These are phyloP conservation scores for Corapipo altera DNA, from an alignment of 2,113 vertebrate species.

Conservation along the genomic window DNA sequence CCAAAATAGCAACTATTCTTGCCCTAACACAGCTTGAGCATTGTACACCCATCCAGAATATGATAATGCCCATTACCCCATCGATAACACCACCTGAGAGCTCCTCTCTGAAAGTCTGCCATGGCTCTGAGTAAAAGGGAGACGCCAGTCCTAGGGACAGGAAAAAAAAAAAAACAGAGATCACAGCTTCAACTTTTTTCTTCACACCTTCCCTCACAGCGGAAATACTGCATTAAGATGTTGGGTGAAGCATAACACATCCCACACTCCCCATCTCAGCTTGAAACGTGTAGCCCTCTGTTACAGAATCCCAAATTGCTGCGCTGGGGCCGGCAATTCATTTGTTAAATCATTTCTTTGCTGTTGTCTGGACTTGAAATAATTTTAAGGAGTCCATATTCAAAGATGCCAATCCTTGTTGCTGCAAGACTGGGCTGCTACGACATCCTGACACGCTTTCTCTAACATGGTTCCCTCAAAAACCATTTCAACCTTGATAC, in stretches of 20 bases:
- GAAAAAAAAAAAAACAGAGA: background rate
- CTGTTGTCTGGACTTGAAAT: background rate
- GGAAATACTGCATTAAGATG: conserved; percentile 1
- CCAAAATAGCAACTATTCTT: background rate
- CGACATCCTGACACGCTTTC: background rate
- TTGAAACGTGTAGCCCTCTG: rapidly evolving
- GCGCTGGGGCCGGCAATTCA: rapidly evolving
- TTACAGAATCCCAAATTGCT: background rate
- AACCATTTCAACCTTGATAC: background rate
- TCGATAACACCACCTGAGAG: background rate
- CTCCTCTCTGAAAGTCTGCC: rapidly evolving
- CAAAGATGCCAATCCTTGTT: background rate
- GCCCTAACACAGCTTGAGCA: background rate
- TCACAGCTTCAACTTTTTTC: conserved; percentile 11
- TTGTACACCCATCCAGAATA: rapidly evolving
- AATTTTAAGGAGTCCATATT: background rate
- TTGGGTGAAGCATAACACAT: conserved; percentile 6
- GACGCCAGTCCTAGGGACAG: background rate
- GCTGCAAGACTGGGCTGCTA: background rate
- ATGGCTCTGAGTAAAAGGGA: background rate
- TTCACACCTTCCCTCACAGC: background rate
- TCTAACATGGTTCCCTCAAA: background rate
- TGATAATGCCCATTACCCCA: background rate
- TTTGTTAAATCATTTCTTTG: background rate
- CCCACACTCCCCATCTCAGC: background rate